phyloP scores from a whole-genome alignment of 2,797 vertebrate species.

The Protonibea diacanthus region DNA sequence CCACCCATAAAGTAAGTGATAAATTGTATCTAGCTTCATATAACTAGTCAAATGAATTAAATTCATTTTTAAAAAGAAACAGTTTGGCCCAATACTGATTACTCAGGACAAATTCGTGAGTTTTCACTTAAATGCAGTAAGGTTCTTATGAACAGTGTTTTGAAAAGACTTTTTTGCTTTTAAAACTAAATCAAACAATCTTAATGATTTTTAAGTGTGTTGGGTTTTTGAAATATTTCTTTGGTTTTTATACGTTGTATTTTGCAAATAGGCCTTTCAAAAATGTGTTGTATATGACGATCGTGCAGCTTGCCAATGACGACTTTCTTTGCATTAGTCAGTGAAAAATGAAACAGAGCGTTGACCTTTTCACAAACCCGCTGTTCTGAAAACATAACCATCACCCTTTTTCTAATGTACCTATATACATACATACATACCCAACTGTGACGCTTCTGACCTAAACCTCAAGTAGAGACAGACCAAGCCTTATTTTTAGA shows the following conservation, averaged over 20 bases:
- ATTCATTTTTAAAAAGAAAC: no score
- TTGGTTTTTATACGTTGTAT: background rate
- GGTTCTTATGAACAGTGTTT: no score
- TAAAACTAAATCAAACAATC: no score
- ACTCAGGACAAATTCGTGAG: no score
- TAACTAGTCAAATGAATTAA: no score
- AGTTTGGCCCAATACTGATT: no score
- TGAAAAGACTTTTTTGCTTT: no score
- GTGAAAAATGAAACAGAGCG: background rate
- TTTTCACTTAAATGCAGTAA: no score
- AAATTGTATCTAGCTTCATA: no score
- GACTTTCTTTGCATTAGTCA: background rate
- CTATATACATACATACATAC: rapidly evolving
- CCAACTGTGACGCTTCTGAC: background rate
- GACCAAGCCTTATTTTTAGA: conserved; percentile 7
- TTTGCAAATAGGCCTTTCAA: background rate
- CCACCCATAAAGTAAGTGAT: no score
- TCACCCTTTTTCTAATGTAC: background rate
- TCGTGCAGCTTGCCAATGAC: background rate
- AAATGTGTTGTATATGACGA: background rate
- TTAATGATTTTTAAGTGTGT: no score
- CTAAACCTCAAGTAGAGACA: background rate
- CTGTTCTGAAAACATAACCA: conserved; percentile 8
- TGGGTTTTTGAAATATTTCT: no score
- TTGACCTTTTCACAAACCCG: background rate